Conservation (phyloP, 2,797 vertebrate genomes). For the Melopsittacus undulatus region DNA sequence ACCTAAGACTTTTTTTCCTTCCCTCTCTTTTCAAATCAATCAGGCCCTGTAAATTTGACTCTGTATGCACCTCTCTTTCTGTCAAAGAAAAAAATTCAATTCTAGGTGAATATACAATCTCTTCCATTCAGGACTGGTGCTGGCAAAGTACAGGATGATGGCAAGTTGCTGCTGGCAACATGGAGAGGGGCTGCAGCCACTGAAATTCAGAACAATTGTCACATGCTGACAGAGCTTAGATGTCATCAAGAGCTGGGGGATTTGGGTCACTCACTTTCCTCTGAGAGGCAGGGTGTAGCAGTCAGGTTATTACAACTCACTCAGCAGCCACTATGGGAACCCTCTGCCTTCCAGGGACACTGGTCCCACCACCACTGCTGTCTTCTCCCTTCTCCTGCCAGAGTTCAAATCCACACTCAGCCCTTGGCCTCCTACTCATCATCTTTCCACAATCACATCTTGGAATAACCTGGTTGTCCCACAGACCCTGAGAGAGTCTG, state of each 20-base stretch:
- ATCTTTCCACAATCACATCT: not conserved
- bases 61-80: conserved; percentile 30
- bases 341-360: not conserved
- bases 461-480: not conserved
- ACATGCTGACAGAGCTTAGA: not conserved
- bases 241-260: not conserved
- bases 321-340: not conserved
- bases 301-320: not conserved
- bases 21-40: conserved; percentile 65
- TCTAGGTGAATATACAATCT: conserved; percentile 70
- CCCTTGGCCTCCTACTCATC: not conserved
- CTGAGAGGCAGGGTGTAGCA: not conserved
- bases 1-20: conserved; percentile 54
- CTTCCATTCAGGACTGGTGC: conserved; percentile 57
- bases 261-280: not conserved
- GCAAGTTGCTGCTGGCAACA: conserved; percentile 44
- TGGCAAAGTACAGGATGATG: conserved; percentile 29
- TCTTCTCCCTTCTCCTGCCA: not conserved
- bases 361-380: not conserved
- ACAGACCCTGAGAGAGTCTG: not conserved
- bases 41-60: conserved; percentile 61
- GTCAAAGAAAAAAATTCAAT: conserved; percentile 20
- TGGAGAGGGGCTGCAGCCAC: conserved; percentile 15
- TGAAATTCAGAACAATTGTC: not conserved
- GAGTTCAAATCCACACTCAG: not conserved